Conservation (phyloP, 2,113 vertebrate species). For the Passer domesticus region DNA sequence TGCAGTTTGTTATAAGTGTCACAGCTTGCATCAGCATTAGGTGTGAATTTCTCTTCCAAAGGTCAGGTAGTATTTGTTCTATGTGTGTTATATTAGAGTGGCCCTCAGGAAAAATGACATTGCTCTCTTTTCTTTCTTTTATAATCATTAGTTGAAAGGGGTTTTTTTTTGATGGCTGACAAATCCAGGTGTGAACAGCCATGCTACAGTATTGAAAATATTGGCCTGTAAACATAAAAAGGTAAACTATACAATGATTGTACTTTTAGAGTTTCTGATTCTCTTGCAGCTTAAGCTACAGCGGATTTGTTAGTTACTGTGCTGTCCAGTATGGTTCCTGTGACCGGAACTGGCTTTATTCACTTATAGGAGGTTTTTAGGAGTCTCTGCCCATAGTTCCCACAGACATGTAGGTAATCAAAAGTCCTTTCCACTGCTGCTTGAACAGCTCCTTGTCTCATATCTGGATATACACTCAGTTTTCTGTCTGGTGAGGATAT, state of each 20-base stretch:
- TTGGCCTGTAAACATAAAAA: background rate
- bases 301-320: background rate
- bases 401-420: background rate
- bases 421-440: background rate
- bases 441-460: background rate
- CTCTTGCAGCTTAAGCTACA: no score
- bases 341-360: background rate
- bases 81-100: background rate
- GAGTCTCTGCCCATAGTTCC: background rate
- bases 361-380: background rate
- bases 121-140: background rate
- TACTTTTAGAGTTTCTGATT: background rate
- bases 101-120: background rate
- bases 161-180: background rate
- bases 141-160: background rate
- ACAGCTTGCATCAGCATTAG: background rate
- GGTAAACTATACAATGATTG: background rate
- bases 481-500: background rate
- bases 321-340: background rate
- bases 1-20: background rate
- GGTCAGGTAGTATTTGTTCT: background rate
- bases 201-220: background rate
- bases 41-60: background rate
- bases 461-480: background rate
- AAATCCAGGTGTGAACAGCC: background rate